These are phyloP conservation scores for Sinohyriopsis cumingii DNA, from an alignment of 2,888 invertebrate species.

Conservation along the genomic window DNA sequence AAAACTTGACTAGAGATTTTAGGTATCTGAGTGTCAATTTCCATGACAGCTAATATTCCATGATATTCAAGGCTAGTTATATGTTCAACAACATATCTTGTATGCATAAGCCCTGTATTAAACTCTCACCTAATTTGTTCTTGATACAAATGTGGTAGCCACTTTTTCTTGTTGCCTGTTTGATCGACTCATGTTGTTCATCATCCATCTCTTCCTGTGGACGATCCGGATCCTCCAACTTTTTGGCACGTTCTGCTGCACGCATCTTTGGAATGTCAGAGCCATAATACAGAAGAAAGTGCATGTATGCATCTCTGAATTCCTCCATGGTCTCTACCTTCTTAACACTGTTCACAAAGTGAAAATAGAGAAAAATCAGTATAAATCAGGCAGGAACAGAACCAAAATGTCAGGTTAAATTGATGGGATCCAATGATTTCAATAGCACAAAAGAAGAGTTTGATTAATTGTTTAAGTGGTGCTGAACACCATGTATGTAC, in stretches of 20 bases:
- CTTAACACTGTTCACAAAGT: slow-evolving; percentile 56
- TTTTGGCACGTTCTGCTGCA: slow-evolving; percentile 74
- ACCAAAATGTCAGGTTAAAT: not conserved
- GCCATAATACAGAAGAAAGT: slow-evolving; percentile 94
- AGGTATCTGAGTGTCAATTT: too few species aligned
- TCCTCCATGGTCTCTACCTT: slow-evolving; percentile 81
- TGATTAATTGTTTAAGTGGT: too few species aligned
- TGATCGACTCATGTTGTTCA: slow-evolving; percentile 75
- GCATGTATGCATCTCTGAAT: slow-evolving; percentile 91
- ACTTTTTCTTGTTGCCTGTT: slow-evolving; percentile 89
- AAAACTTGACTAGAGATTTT: too few species aligned
- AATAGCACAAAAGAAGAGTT: not conserved
- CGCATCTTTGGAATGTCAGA: slow-evolving; percentile 75
- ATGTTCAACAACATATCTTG: not conserved
- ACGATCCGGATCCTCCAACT: slow-evolving; percentile 45
- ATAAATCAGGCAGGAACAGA: not conserved
- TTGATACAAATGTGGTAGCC: slow-evolving; percentile 90
- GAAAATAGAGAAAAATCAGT: not conserved
- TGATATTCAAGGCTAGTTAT: too few species aligned
- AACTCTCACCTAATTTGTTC: slow-evolving; percentile 79
- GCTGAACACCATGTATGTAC: too few species aligned
- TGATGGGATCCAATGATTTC: not conserved
- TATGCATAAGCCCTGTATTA: not conserved
- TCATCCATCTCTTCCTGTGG: slow-evolving; percentile 66
- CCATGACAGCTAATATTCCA: too few species aligned